phyloP scores from a whole-genome alignment of 2,888 invertebrate species.

The Drosophila helvetica region DNA sequence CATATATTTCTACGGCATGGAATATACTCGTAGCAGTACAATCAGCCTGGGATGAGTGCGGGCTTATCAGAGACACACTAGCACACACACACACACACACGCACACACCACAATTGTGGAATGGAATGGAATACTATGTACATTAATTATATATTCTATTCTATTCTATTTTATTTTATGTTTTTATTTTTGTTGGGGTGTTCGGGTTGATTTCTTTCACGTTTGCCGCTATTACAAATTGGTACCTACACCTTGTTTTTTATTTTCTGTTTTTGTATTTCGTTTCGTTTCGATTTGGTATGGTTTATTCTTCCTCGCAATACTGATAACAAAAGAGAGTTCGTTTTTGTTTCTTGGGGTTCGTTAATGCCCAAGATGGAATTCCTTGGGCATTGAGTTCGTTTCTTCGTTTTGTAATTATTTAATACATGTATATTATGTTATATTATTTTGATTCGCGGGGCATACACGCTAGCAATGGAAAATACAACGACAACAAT shows the following conservation, averaged over 20 bases:
- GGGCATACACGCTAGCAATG: slow-evolving; percentile 40
- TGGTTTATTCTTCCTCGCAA: slow-evolving; percentile 30
- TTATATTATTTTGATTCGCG: slow-evolving; percentile 22
- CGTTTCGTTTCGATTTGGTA: background rate
- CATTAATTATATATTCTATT: background rate
- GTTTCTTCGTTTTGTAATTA: slow-evolving; percentile 52
- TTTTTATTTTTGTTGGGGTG: slow-evolving; percentile 38
- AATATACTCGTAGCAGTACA: slow-evolving; percentile 9
- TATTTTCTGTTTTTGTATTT: slow-evolving; percentile 17
- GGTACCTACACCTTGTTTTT: slow-evolving; percentile 27
- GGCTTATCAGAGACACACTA: slow-evolving; percentile 25
- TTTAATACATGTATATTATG: slow-evolving; percentile 3
- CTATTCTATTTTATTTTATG: slow-evolving; percentile 13
- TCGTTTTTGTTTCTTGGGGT: slow-evolving; percentile 67
- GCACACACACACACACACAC: slow-evolving; percentile 9
- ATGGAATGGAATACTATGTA: slow-evolving; percentile 10
- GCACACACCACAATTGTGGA: background rate
- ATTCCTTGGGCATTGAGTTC: slow-evolving; percentile 54
- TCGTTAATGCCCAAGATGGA: slow-evolving; percentile 59
- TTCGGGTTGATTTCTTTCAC: slow-evolving; percentile 36
- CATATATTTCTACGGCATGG: slow-evolving; percentile 27
- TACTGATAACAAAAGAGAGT: slow-evolving; percentile 70
- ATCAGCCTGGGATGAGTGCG: slow-evolving; percentile 32
- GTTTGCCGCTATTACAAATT: slow-evolving; percentile 19
- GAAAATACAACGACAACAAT: slow-evolving; percentile 33